Evolutionary conservation across 2,797 vertebrate genomes (phyloP).

Genomic region (Sarcophilus harrisii): DNA sequence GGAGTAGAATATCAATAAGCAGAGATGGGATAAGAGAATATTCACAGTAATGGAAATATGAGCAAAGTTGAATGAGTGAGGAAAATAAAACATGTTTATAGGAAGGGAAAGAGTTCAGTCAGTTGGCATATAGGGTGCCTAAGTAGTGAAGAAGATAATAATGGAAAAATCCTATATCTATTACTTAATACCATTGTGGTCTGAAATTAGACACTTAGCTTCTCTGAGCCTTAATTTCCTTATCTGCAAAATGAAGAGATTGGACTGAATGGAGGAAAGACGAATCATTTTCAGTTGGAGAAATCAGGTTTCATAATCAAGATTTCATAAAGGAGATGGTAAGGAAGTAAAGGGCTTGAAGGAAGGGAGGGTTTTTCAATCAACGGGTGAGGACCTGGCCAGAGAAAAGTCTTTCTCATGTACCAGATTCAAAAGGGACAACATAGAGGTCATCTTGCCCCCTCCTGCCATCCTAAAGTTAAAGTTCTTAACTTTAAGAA

Average conservation of each 20-base stretch:
- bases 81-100: neutral
- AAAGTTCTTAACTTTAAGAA: too few species aligned
- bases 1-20: neutral
- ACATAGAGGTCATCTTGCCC: neutral
- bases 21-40: neutral
- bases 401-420: neutral
- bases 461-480: neutral
- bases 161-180: neutral
- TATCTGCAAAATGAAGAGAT: neutral
- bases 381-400: neutral
- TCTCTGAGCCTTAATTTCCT: neutral
- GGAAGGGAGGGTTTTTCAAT: neutral
- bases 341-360: neutral
- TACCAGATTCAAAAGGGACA: neutral
- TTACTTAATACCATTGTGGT: neutral
- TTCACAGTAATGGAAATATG: neutral
- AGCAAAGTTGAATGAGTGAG: neutral
- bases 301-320: neutral
- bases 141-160: neutral
- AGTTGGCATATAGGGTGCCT: neutral
- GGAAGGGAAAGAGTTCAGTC: neutral
- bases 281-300: neutral
- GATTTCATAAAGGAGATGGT: neutral
- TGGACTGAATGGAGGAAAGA: neutral
- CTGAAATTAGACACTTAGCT: neutral